These are phyloP conservation scores for Tauraco erythrolophus DNA, from an alignment of 2,113 vertebrate species.

Conservation along the genomic window DNA sequence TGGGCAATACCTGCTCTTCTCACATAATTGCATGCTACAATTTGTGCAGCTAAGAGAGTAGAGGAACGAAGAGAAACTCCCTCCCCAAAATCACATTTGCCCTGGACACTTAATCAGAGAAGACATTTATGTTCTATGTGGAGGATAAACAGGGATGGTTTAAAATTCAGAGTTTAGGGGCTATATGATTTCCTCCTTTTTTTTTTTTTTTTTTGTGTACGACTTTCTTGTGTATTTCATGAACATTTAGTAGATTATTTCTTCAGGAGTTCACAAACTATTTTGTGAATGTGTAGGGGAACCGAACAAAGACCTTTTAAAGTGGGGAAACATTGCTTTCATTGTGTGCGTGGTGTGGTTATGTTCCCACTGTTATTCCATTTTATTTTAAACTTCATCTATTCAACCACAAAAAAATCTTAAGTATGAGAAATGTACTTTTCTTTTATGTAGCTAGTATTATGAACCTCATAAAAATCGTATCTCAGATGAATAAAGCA, in stretches of 20 bases:
- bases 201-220: background rate
- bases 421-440: background rate
- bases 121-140: background rate
- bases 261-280: background rate
- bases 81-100: background rate
- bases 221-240: background rate
- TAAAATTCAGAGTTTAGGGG: background rate
- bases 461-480: background rate
- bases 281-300: background rate
- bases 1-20: background rate
- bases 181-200: background rate
- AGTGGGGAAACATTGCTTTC: background rate
- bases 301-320: background rate
- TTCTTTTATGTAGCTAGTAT: background rate
- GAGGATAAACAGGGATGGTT: background rate
- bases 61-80: background rate
- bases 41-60: background rate
- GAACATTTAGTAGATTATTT: background rate
- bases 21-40: background rate
- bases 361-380: background rate
- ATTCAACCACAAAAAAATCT: background rate
- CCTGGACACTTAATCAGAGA: background rate
- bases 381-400: conserved; percentile 25
- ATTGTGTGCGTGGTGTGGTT: background rate
- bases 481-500: background rate